Evolutionary conservation across 2,888 invertebrate species (phyloP).

Genomic region (Erebia aethiops): DNA sequence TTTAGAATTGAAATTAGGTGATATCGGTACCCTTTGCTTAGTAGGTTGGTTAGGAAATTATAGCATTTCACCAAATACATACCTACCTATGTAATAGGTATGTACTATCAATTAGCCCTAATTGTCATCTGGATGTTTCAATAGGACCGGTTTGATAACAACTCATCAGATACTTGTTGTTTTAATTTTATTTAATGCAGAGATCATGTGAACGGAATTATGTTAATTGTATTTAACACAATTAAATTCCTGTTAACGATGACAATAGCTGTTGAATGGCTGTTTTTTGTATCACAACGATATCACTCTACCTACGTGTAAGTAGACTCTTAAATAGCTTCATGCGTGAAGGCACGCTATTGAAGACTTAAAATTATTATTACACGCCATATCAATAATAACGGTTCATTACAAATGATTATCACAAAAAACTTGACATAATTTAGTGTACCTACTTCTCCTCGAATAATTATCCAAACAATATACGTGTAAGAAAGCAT

Average conservation of each 20-base stretch:
- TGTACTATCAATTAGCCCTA: not conserved
- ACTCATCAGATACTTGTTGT: not conserved
- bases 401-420: not conserved
- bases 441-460: not conserved
- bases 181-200: not conserved
- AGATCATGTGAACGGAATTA: conserved; percentile 9
- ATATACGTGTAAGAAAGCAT: not conserved
- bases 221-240: conserved; percentile 5
- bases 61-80: too few relatives aligned
- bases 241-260: conserved; percentile 8
- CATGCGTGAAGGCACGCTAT: conserved; percentile 18
- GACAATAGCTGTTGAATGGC: conserved; percentile 12
- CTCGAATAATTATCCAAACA: not conserved
- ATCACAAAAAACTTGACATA: not conserved
- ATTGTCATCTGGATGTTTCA: too few relatives aligned
- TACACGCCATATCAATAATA: conserved; percentile 8
- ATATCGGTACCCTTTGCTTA: too few relatives aligned
- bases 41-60: too few relatives aligned
- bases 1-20: too few relatives aligned
- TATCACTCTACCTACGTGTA: not conserved
- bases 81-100: not conserved
- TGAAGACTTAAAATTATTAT: conserved; percentile 1
- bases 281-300: not conserved
- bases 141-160: conserved; percentile 1
- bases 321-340: conserved; percentile 7